Evolutionary conservation across 1,140 invertebrate genomes (phyloP).

Genomic region (Cydia splendana): DNA sequence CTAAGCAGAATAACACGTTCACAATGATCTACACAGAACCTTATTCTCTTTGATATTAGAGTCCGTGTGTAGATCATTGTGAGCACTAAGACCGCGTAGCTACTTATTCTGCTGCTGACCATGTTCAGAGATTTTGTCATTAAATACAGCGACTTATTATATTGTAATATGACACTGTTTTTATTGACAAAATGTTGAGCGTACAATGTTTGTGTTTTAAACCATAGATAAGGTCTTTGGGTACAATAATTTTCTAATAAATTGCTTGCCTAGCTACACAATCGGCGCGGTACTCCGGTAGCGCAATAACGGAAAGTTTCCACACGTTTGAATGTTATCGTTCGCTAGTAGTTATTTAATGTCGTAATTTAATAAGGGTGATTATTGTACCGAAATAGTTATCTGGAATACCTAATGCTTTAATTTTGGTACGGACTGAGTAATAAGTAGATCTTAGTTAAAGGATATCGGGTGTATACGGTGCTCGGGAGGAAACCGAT

Average conservation of each 20-base stretch:
- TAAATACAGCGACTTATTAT: not conserved
- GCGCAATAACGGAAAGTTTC: not conserved
- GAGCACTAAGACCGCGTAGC: too few relatives aligned
- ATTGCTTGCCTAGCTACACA: not conserved
- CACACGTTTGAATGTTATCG: not conserved
- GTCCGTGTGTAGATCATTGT: too few relatives aligned
- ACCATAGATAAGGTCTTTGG: conserved; percentile 18
- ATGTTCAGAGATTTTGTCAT: not conserved
- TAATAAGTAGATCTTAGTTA: conserved; percentile 13
- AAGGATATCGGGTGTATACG: not conserved
- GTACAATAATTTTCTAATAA: conserved; percentile 31
- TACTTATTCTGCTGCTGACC: too few relatives aligned
- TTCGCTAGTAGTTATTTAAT: not conserved
- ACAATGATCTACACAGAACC: too few relatives aligned
- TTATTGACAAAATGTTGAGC: not conserved
- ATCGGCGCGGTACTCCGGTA: not conserved
- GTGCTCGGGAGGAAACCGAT: not conserved
- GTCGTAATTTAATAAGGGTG: not conserved
- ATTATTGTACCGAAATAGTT: conserved; percentile 30
- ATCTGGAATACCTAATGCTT: conserved; percentile 36
- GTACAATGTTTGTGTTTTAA: conserved; percentile 1
- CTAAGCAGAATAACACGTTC: too few relatives aligned
- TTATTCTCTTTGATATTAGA: too few relatives aligned
- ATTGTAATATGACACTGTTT: not conserved
- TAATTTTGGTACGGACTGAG: conserved; percentile 40